Evolutionary conservation across 2,888 invertebrate species (phyloP), one percentile per base, ranked within the genome.

Genomic region (Dastarcus helophoroides): DNA sequence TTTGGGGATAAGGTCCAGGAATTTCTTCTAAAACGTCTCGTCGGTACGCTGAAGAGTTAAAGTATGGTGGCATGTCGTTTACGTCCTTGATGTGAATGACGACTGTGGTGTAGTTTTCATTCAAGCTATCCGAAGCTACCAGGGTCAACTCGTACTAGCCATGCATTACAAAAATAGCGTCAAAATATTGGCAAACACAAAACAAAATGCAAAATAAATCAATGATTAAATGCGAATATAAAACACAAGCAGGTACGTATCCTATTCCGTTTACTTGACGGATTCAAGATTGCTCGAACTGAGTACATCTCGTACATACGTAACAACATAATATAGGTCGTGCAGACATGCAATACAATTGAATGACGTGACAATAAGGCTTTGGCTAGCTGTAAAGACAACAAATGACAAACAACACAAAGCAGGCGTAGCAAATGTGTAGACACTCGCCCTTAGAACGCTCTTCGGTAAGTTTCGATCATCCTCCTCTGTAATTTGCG

Each of bases 401-500:
- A 17, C 6, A 17, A 7, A 17, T 7, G n/a, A 17, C 6, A n/a
- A n/a, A 6, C 6, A 6, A 17, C 19, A 36, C 39, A 29, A 28
- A 32, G 27, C 16, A 32, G 16, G 28, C 23, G 25, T 19, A 26
- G 11, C 13, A 22, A 12, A 36, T 38, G 34, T 39, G 38, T 41
- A 47, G 47, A 51, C 51, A 62, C 62, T 60, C 61, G 62, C 91
- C 90, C 86, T 85, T 52, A 93, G 70, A 50, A 93, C 88, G 53
- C 86, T 81, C 65, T 91, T 91, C 44, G 91, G 91, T 51, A 91
- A 73, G 64, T 88, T 89, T 53, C 90, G 74, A 69, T 91, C 90
- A 59, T 91, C 91, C 64, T 91, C 91, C 64, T 91, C 91, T 23
- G 90, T 91, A 64, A 93, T 91, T 67, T 91, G 90, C 29, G 91